phyloP scores from a whole-genome alignment of 2,113 vertebrate genomes.

The Nycticryphes semicollaris region DNA sequence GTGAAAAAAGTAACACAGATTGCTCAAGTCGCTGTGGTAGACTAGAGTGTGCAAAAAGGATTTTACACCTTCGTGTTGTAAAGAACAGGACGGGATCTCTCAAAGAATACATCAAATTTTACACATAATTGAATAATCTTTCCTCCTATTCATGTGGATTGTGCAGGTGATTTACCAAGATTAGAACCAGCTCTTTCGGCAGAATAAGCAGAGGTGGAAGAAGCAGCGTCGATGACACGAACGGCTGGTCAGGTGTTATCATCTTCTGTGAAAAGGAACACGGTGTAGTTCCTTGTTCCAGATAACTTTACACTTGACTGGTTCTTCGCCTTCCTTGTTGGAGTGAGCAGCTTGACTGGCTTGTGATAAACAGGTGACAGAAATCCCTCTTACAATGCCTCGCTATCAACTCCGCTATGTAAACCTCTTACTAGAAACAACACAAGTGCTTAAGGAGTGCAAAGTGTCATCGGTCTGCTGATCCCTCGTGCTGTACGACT shows the following conservation, averaged over 20 bases:
- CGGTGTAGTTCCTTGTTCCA: not conserved
- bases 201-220: not conserved
- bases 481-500: not conserved
- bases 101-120: not conserved
- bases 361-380: not conserved
- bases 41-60: not conserved
- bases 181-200: not conserved
- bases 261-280: not conserved
- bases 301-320: constrained; percentile 39
- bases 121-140: not conserved
- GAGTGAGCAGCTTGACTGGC: not conserved
- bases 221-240: accelerated
- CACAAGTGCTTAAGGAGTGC: not conserved
- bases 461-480: not conserved
- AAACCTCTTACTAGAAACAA: constrained; percentile 7
- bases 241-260: not conserved
- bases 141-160: not conserved
- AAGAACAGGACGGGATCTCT: not conserved
- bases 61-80: not conserved
- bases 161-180: not conserved
- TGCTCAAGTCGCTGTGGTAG: not conserved
- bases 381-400: not conserved
- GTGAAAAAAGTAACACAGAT: not conserved
- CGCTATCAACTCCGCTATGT: not conserved
- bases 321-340: not conserved